Base-by-base conservation (phyloP, 2,888 invertebrate genomes). In the Pemphredon lugubris region DNA sequence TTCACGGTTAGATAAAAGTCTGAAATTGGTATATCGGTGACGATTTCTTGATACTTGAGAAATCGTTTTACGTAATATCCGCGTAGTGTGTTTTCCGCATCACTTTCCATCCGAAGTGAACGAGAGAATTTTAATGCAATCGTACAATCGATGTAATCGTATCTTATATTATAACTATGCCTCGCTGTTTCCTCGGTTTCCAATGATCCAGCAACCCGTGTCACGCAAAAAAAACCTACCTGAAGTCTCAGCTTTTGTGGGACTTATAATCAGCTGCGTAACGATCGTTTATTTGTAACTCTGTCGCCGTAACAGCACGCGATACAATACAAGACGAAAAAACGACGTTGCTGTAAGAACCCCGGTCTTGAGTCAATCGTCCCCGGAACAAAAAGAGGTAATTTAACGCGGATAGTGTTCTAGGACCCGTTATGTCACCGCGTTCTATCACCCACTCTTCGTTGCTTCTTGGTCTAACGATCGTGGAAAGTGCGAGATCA, bases 401-500 rank as follows among this genome's bases (percentile, higher is more conserved):
- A 59, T 74, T 61, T 70, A 32, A 32, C 54, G 64, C 23, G 50
- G 16, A 18, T 45, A 64, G 63, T 30, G 69, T 51, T 66, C 59
- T 14, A 34, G 37, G 32, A 18, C 18, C 11, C 51, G 66, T 69
- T 73, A 73, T 67, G 69, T 68, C 73, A 79, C 37, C n/a, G 45
- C 61, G 50, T 64, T 55, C 67, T 47, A 48, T 37, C 53, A 44
- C 32, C 47, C 26, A 55, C 42, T 78, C 48, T 37, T 48, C 39
- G 11, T 23, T 18, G 30, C 16, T 40, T 50, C 55, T 65, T 53
- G 54, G 47, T 57, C 9, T 34, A 11, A 16, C 42, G 50, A 67
- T 57, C 51, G 59, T 78, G 61, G 74, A 80, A 81, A 80, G 72
- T 61, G 73, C 51, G 53, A 68, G 69, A 67, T 70, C 74, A 48